Percentiles rank a stretch among this genome's conserved stretches.
Conservation (phyloP, 2,113 vertebrate genomes). For the Dipodomys stephensi region DNA sequence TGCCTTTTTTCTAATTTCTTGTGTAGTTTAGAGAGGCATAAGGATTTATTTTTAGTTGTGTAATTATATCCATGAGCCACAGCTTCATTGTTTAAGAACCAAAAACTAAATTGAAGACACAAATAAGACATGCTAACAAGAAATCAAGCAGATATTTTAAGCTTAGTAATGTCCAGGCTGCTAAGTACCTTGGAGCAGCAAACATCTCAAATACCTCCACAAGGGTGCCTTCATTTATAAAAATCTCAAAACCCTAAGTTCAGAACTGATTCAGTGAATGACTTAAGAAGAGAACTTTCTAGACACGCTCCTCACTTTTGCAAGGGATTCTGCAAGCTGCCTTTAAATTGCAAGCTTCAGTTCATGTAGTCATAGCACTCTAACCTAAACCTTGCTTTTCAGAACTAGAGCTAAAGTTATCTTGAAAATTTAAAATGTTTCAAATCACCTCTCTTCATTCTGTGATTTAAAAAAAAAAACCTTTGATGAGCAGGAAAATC, state of each 20-base stretch:
- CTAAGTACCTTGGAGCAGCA: not conserved
- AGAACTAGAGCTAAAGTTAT: not conserved
- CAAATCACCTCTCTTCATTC: not conserved
- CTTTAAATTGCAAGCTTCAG: not conserved
- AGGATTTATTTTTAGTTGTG: constrained; percentile 45
- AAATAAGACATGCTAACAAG: not conserved
- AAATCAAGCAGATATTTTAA: constrained; percentile 3
- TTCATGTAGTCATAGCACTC: not conserved
- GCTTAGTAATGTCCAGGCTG: not conserved
- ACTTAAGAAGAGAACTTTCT: not conserved
- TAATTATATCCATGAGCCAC: constrained; percentile 31
- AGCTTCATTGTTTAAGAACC: not conserved
- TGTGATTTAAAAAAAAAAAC: not conserved
- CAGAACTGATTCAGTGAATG: not conserved
- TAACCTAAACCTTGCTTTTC: not conserved
- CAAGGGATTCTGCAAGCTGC: not conserved
- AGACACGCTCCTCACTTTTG: not conserved
- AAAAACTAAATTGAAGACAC: not conserved
- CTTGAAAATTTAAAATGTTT: not conserved
- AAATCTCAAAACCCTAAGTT: not conserved
- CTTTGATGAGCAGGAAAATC: not conserved
- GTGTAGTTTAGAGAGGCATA: constrained; percentile 40
- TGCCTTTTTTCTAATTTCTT: constrained; percentile 30
- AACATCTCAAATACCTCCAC: not conserved
- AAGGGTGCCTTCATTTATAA: not conserved